Conservation (phyloP, 64 coral and sea anemone genomes). For the Dendrophyllia cribrosa region DNA sequence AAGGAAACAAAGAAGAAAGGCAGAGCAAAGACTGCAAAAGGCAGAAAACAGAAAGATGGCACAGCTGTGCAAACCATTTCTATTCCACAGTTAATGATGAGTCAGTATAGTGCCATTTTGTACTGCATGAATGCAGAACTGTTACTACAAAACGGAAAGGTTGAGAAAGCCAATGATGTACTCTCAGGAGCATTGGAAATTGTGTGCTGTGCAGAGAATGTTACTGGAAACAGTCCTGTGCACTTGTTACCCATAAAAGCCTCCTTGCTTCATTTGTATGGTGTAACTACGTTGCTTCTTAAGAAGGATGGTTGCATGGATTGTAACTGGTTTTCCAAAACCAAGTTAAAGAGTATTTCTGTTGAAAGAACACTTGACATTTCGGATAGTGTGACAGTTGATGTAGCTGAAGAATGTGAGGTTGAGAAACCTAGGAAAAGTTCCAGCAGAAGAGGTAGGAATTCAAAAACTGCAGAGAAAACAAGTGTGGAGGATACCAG, state of each 20-base stretch:
- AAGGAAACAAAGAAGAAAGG: constrained; percentile 35
- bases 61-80: not conserved
- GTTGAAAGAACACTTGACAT: not conserved
- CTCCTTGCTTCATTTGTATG: constrained; percentile 41
- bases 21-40: constrained; percentile 32
- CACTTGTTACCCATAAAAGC: not conserved
- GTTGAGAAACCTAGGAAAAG: constrained; percentile 20
- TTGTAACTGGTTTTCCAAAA: not conserved
- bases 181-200: constrained; percentile 15
- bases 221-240: not conserved
- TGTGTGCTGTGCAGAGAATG: not conserved
- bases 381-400: not conserved
- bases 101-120: constrained; percentile 22
- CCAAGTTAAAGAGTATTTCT: not conserved
- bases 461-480: not conserved
- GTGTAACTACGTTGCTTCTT: not conserved
- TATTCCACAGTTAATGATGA: constrained; percentile 28
- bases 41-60: constrained; percentile 32
- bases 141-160: constrained; percentile 20
- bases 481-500: not conserved
- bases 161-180: constrained; percentile 41
- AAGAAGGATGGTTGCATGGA: not conserved
- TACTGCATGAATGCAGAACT: constrained; percentile 33
- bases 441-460: not conserved
- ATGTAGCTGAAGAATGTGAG: not conserved